These are phyloP conservation scores for Elymnias hypermnestra DNA, from an alignment of 1,140 invertebrate genomes.

Conservation along the genomic window DNA sequence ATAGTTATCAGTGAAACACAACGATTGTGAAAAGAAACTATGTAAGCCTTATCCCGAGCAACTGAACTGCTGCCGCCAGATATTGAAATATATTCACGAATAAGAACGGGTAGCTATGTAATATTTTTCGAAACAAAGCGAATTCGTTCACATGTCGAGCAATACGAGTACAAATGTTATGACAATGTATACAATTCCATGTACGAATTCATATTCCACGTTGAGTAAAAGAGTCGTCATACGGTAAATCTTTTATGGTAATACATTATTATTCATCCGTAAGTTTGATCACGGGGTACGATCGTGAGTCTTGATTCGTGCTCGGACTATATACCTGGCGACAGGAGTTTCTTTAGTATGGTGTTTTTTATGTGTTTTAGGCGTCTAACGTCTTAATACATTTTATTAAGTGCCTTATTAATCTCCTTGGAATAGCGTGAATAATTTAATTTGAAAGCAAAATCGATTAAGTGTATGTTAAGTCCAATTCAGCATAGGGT, in stretches of 20 bases:
- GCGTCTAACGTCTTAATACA: too few relatives aligned
- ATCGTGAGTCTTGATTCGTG: slow-evolving; percentile 63
- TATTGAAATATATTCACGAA: slow-evolving; percentile 12
- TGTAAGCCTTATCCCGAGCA: not conserved
- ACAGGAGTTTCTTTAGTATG: slow-evolving; percentile 33
- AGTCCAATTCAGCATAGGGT: too few relatives aligned
- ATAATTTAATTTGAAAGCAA: too few relatives aligned
- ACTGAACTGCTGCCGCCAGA: slow-evolving; percentile 1
- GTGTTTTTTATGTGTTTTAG: too few relatives aligned
- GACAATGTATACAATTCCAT: slow-evolving; percentile 62
- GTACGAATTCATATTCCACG: slow-evolving; percentile 67
- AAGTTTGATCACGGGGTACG: slow-evolving; percentile 54
- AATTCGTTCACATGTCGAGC: slow-evolving; percentile 27
- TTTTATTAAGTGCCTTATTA: too few relatives aligned
- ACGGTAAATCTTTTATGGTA: slow-evolving; percentile 68
- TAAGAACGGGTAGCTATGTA: slow-evolving; percentile 13
- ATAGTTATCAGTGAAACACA: too few relatives aligned
- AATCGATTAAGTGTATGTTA: too few relatives aligned
- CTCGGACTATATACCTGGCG: slow-evolving; percentile 32
- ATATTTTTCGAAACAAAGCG: slow-evolving; percentile 32
- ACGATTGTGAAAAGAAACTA: too few relatives aligned
- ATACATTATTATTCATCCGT: slow-evolving; percentile 48
- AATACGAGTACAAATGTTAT: slow-evolving; percentile 48
- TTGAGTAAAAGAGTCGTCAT: slow-evolving; percentile 63
- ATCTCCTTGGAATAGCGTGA: too few relatives aligned